Base-by-base conservation (phyloP, 2,888 invertebrate genomes). In the Heliconius cydno region DNA sequence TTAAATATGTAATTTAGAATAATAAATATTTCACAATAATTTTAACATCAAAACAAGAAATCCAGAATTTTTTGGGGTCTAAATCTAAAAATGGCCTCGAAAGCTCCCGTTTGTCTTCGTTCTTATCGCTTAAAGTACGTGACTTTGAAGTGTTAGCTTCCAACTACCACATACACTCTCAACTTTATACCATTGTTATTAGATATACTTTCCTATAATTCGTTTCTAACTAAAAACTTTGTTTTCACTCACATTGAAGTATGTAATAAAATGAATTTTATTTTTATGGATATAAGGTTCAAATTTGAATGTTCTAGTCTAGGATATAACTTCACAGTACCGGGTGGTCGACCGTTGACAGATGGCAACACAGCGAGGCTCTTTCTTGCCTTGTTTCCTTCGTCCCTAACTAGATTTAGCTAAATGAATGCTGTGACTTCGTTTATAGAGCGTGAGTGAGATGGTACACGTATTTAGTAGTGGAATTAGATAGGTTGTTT, bases 381-480 rank as follows among this genome's bases (percentile, higher is more conserved):
- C 89, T 91, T 90, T 91, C 90, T 92, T 89, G 88, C 86, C 86
- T 87, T 91, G 92, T 91, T 91, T 90, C 89, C 90, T 89, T 87
- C 88, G 89, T 89, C 90, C 89, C 87, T 91, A 91, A 91, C 89
- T 91, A 89, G 90, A 91, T 92, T 90, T 90, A 87, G 88, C 88
- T 89, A 89, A 92, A 91, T 90, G 89, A 90, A 90, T 87, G 87
- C 88, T 85, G 86, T 86, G 89, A 87, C 84, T 89, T 86, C 88
- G 87, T 89, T 88, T 85, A 85, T 81, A 82, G 78, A 80, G 82
- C 76, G 77, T 78, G 76, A 83, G 80, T 79, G 76, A 79, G 78
- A 82, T 75, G 46, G 1, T 19, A 75, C 41, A 28, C 22, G 46
- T 65, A 75, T 66, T 41, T 75, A 38, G 41, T 41, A 65, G 7